Base-by-base conservation (phyloP, 2,888 invertebrate species). In the Caenorhabditis japonica region DNA sequence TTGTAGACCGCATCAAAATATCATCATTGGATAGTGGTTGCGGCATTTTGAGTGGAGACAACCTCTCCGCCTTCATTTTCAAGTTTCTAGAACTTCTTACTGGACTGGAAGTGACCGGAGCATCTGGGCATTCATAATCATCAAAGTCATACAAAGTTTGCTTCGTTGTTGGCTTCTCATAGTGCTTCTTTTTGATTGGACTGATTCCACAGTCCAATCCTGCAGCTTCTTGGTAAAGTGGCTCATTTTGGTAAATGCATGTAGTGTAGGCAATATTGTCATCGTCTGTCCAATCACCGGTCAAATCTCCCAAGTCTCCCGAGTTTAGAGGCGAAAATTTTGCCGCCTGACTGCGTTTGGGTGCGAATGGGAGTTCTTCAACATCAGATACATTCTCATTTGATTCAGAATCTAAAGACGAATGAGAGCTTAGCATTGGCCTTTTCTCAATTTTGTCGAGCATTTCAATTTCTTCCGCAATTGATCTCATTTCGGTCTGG, bases 1-100 rank as follows among this genome's bases (percentile, higher is more conserved):
- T 81, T 0, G 78, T 79, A 0, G 79, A 79, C 4, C 77, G 46
- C 34, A 71, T 61, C 12, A 81, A 46, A 39, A 75, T 66, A 36
- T 75, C 69, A 19, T 70, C 66, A 30, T 51, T 34, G 0, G 64
- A 49, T 0, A 64, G 23, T 30, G 49, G 49, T 23, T 51, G 41
- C 25, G 66, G 66, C 66, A 66, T 66, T 34, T 56, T 66, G 36
- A 66, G 56, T 25, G 66, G 66, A n/a, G 66, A 34, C 4, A 66
- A 43, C 0, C 56, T 49, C 25, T 58, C 56, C 10, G 30, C 30
- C 30, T 30, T 30, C 30, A 30, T 30, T 25, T 25, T 58, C n/a
- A 39, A 1, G 25, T 8, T 46, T 38, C 19, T 13, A 1, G 27
- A 8, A 7, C 33, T 25, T 43, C 51, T 56, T 10, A 44, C 19